Percentiles rank a stretch among this genome's conserved stretches.
These are phyloP conservation scores for Rhagologus leucostigma DNA, from an alignment of 2,113 vertebrate species.

Conservation along the genomic window DNA sequence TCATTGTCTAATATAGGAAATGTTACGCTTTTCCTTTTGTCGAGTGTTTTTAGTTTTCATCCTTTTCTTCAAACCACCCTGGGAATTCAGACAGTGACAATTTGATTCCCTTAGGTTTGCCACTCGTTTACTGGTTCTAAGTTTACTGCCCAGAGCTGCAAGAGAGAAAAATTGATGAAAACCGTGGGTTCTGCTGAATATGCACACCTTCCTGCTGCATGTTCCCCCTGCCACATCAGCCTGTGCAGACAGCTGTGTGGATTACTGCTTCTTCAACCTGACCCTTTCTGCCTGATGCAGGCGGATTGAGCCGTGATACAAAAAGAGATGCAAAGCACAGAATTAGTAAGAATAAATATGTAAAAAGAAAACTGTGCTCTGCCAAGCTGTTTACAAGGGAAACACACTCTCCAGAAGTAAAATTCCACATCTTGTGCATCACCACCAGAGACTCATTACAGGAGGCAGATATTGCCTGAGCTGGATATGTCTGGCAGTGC, in stretches of 20 bases:
- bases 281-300: background rate
- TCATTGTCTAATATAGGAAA: background rate
- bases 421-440: background rate
- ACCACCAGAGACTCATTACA: background rate
- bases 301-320: fast-evolving
- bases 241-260: background rate
- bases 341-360: background rate
- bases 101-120: background rate
- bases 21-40: background rate
- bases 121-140: background rate
- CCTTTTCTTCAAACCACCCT: background rate
- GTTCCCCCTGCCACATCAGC: background rate
- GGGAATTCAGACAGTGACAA: background rate
- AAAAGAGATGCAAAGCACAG: background rate
- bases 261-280: background rate
- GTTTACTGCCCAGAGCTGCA: background rate
- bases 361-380: background rate
- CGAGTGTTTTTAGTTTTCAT: background rate
- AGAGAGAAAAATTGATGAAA: background rate
- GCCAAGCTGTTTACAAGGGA: background rate
- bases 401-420: background rate
- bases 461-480: background rate
- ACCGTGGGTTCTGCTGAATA: fast-evolving
- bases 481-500: background rate
- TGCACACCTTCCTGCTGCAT: background rate